Conservation (phyloP, 2,888 invertebrate species). For the Hirtodrosophila duncani region DNA sequence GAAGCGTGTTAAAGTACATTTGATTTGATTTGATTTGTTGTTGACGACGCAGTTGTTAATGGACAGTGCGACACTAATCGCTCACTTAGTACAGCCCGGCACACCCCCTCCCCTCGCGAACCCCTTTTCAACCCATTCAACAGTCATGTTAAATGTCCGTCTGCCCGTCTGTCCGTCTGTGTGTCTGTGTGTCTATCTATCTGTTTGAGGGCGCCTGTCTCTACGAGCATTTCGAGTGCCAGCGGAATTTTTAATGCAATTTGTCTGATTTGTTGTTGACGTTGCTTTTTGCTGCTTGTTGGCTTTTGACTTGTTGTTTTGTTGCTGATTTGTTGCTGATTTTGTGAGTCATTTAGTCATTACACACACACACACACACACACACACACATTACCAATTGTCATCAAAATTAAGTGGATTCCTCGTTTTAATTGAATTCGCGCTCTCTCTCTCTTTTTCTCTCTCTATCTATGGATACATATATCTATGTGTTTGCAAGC, state of each 20-base stretch:
- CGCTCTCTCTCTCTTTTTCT: constrained; percentile 9
- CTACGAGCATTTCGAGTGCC: constrained; percentile 59
- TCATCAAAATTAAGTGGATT: constrained; percentile 69
- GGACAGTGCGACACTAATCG: constrained; percentile 68
- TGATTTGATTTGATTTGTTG: constrained; percentile 67
- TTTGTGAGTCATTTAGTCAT: constrained; percentile 65
- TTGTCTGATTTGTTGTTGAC: constrained; percentile 73
- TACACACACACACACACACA: constrained; percentile 4
- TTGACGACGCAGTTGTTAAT: constrained; percentile 55
- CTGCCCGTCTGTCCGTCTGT: constrained; percentile 8
- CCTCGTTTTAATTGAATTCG: constrained; percentile 63
- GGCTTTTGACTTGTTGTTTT: constrained; percentile 40
- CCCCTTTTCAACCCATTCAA: no score
- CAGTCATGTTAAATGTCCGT: not conserved
- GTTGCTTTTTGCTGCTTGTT: constrained; percentile 41
- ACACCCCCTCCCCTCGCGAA: constrained; percentile 9
- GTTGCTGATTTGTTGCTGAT: constrained; percentile 73
- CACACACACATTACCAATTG: constrained; percentile 55
- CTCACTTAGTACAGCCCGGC: constrained; percentile 56
- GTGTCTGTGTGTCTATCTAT: constrained; percentile 46
- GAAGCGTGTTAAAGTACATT: constrained; percentile 68
- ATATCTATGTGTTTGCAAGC: no score
- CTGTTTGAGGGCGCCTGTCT: constrained; percentile 39
- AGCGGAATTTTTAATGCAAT: constrained; percentile 71
- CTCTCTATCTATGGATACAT: constrained; percentile 9